phyloP scores from a whole-genome alignment of 2,797 vertebrate species.

The Neoniphon sammara region DNA sequence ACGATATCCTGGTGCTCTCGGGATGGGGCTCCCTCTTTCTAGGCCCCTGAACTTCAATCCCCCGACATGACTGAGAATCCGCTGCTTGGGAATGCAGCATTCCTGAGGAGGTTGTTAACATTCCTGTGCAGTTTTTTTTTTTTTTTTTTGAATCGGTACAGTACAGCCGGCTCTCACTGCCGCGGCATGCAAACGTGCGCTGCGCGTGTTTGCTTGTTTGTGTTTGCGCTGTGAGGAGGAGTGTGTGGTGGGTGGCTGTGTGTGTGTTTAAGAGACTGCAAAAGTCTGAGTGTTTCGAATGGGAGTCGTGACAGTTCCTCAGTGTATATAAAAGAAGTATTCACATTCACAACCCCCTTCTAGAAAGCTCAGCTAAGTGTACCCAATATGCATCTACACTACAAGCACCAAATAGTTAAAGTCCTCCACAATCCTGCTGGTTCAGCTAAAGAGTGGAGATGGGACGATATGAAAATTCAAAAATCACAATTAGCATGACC shows the following conservation, averaged over 20 bases:
- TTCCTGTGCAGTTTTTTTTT: slow-evolving; percentile 75
- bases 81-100: slow-evolving; percentile 73
- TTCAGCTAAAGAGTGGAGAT: too few relatives aligned
- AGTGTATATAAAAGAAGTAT: slow-evolving; percentile 73
- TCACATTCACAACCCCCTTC: slow-evolving; percentile 47
- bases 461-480: too few relatives aligned
- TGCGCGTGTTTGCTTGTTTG: slow-evolving; percentile 57
- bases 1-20: slow-evolving; percentile 33
- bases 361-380: slow-evolving; percentile 29
- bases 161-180: slow-evolving; percentile 74
- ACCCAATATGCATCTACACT: slow-evolving; percentile 2
- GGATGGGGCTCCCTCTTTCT: slow-evolving; percentile 21
- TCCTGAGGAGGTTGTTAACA: slow-evolving; percentile 81
- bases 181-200: slow-evolving; percentile 55
- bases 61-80: slow-evolving; percentile 65
- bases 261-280: slow-evolving; percentile 22
- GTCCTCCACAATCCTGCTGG: too few relatives aligned
- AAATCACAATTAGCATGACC: too few relatives aligned
- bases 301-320: slow-evolving; percentile 61
- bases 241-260: slow-evolving; percentile 33
- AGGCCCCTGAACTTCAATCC: slow-evolving; percentile 63
- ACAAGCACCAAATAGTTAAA: too few relatives aligned
- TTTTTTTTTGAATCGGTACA: slow-evolving; percentile 77
- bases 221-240: slow-evolving; percentile 33
- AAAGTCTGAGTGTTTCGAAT: slow-evolving; percentile 61